A percentile compares a stretch with the other conserved stretches of the same genome.
Evolutionary conservation across 2,888 invertebrate genomes (phyloP).

Genomic region (Meandrusa payeni): DNA sequence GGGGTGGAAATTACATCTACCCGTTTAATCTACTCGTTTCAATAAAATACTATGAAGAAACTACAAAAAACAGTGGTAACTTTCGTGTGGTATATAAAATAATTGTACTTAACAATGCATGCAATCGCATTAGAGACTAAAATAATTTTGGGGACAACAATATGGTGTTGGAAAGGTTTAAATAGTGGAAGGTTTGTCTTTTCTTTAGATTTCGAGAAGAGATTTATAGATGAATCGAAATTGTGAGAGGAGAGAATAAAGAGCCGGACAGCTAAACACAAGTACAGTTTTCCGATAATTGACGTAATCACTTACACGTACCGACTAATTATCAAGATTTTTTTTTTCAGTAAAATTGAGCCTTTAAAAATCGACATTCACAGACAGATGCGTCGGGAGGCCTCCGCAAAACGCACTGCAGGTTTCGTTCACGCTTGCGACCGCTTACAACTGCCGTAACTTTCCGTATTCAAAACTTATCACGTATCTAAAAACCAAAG

Average conservation of each 20-base stretch:
- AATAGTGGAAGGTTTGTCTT: no score
- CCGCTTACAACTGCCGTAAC: conserved; percentile 17
- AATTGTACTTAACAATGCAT: no score
- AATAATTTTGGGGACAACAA: no score
- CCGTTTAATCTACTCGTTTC: conserved; percentile 47
- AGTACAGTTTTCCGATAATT: conserved; percentile 53
- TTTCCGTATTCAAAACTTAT: conserved; percentile 5
- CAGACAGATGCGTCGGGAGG: conserved; percentile 46
- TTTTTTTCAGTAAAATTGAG: conserved; percentile 72
- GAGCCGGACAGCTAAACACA: conserved; percentile 19
- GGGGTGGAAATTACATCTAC: conserved; percentile 25
- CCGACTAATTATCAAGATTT: conserved; percentile 56
- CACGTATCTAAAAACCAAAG: conserved; percentile 1
- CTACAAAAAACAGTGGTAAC: conserved; percentile 9
- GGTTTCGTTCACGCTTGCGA: conserved; percentile 40
- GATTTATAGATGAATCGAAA: not conserved
- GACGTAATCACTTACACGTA: conserved; percentile 73
- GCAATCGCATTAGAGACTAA: no score
- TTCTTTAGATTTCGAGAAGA: no score
- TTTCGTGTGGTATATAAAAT: conserved; percentile 1
- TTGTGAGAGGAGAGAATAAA: not conserved
- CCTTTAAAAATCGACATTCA: conserved; percentile 71
- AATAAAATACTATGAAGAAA: conserved; percentile 30
- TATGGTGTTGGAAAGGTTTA: no score
- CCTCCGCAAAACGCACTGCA: conserved; percentile 43